A percentile compares a stretch with the other conserved stretches of the same genome.
Evolutionary conservation across 2,888 invertebrate genomes (phyloP).

Genomic region (Lydus trimaculatus): DNA sequence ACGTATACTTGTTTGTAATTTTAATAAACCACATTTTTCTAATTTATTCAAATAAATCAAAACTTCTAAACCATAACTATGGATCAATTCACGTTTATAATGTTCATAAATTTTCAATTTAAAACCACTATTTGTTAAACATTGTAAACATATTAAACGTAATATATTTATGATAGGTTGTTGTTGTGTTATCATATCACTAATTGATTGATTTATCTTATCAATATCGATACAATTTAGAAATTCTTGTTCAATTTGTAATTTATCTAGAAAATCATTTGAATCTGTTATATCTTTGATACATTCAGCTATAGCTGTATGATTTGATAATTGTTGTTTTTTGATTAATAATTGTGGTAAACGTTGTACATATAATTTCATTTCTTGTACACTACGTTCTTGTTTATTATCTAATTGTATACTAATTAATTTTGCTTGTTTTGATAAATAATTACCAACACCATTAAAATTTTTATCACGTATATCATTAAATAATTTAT

Average conservation of each 20-base stretch:
- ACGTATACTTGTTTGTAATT: conserved; percentile 74
- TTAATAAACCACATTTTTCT: conserved; percentile 85
- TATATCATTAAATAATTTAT: conserved; percentile 87
- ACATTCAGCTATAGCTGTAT: conserved; percentile 93
- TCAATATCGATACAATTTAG: conserved; percentile 92
- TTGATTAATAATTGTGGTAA: conserved; percentile 87
- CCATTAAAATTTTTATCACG: conserved; percentile 94
- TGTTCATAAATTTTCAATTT: conserved; percentile 84
- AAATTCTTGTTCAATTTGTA: conserved; percentile 85
- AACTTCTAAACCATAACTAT: conserved; percentile 87
- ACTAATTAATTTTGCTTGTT: conserved; percentile 86
- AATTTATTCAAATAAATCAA: conserved; percentile 84
- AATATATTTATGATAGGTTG: conserved; percentile 84
- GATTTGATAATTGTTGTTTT: conserved; percentile 85
- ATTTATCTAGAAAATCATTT: conserved; percentile 57
- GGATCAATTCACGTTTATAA: conserved; percentile 68
- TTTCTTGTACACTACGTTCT: conserved; percentile 92
- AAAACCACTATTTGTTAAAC: conserved; percentile 89
- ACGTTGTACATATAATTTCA: conserved; percentile 90
- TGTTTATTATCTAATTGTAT: conserved; percentile 86
- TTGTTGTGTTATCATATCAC: conserved; percentile 89
- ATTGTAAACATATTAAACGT: conserved; percentile 91
- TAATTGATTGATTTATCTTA: conserved; percentile 86
- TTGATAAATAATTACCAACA: conserved; percentile 85
- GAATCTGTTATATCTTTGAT: conserved; percentile 80